phyloP scores from a whole-genome alignment of 2,888 invertebrate genomes.

The Acanthosepion pharaonis region DNA sequence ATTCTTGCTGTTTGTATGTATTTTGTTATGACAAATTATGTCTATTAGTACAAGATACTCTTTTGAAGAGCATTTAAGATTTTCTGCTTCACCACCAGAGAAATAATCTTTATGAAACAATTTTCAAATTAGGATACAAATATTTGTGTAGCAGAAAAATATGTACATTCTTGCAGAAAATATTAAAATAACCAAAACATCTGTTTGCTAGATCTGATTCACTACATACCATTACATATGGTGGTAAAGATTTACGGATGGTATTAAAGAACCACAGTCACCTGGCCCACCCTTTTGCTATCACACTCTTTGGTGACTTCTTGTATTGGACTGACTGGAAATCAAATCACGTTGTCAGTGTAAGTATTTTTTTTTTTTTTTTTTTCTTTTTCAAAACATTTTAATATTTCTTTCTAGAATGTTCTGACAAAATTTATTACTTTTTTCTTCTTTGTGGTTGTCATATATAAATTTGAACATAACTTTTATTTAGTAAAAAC shows the following conservation, averaged over 20 bases:
- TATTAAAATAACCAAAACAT: not conserved
- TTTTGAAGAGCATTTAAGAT: too few species aligned
- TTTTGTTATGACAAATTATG: too few species aligned
- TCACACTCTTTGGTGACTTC: slow-evolving; percentile 87
- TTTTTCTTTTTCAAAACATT: not conserved
- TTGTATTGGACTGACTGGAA: slow-evolving; percentile 97
- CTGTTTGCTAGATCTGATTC: slow-evolving; percentile 82
- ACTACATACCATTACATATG: slow-evolving; percentile 87
- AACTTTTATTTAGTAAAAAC: not conserved
- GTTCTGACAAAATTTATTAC: too few species aligned
- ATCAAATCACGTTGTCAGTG: slow-evolving; percentile 86
- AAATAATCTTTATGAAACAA: too few species aligned
- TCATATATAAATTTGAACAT: not conserved
- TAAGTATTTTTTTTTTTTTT: slow-evolving; percentile 55
- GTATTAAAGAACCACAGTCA: slow-evolving; percentile 84
- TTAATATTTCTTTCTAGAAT: not conserved
- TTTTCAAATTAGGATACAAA: not conserved
- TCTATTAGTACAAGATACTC: too few species aligned
- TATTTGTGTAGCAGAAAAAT: not conserved
- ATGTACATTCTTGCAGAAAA: not conserved
- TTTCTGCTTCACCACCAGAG: too few species aligned
- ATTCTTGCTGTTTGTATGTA: too few species aligned
- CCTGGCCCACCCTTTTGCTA: slow-evolving; percentile 89
- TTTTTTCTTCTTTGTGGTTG: not conserved
- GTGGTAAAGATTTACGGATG: slow-evolving; percentile 82